phyloP scores from a whole-genome alignment of 92 coral and sea anemone genomes.

The Phymanthus crucifer region DNA sequence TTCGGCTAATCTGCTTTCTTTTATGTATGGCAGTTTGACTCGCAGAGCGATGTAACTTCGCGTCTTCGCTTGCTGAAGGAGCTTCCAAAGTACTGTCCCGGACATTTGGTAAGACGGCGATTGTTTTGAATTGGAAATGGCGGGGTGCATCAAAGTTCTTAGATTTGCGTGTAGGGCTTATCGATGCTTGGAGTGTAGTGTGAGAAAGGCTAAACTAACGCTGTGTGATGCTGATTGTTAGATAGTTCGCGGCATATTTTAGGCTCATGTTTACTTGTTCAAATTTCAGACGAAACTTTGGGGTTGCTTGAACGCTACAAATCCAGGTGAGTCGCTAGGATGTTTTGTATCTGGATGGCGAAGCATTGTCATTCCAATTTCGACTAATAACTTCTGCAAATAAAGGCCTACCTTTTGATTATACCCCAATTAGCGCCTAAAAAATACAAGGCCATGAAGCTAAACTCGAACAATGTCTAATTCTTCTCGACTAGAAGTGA shows the following conservation, averaged over 20 bases:
- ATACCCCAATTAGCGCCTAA: slow-evolving; percentile 97
- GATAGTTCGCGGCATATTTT: slow-evolving; percentile 32
- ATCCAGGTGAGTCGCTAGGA: slow-evolving; percentile 70
- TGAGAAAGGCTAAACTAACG: slow-evolving; percentile 31
- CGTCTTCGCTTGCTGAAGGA: slow-evolving; percentile 74
- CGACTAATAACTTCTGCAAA: slow-evolving; percentile 99
- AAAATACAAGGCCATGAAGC: slow-evolving; percentile 56
- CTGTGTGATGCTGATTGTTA: slow-evolving; percentile 26
- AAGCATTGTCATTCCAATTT: slow-evolving; percentile 89
- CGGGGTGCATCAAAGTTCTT: slow-evolving; percentile 46
- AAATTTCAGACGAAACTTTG: slow-evolving; percentile 74
- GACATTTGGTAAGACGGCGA: slow-evolving; percentile 85
- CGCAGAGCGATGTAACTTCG: slow-evolving; percentile 73
- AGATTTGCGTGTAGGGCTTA: slow-evolving; percentile 34
- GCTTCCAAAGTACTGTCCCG: slow-evolving; percentile 93
- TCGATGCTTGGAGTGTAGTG: slow-evolving; percentile 31
- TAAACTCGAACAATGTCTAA: slow-evolving; percentile 31
- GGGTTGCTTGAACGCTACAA: slow-evolving; percentile 82
- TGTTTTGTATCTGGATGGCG: slow-evolving; percentile 51
- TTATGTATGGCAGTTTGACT: slow-evolving; percentile 64
- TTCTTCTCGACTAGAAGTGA: slow-evolving; percentile 15
- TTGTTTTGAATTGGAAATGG: slow-evolving; percentile 30
- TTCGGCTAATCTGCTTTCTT: slow-evolving; percentile 39
- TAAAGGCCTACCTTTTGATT: slow-evolving; percentile 96
- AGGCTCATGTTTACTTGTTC: slow-evolving; percentile 41